Evolutionary conservation across 2,113 vertebrate species (phyloP), one percentile per base, ranked within the genome.

Genomic region (Pyrgilauda ruficollis): DNA sequence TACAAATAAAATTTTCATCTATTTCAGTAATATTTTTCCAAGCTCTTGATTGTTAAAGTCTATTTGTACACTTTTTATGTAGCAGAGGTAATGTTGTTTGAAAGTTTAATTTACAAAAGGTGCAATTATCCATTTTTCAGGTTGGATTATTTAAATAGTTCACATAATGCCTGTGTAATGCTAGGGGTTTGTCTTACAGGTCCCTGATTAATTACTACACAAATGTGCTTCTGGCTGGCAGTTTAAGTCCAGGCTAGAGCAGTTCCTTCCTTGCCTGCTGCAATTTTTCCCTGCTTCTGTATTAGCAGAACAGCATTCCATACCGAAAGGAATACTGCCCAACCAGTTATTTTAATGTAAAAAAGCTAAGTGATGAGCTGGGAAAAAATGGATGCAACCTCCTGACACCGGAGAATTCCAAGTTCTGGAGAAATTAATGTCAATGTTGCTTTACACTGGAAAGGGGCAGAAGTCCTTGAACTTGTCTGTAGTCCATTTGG

Each of bases 391-490:
- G 44, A 80, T 80, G 72, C 52, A 84, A 52, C 30, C 52, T 84
- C 4, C 77, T 89, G 62, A 62, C 49, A 47, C 10, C 24, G 13
- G 49, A 66, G 37, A 73, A 47, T 76, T 89, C 35, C 18, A 56
- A 30, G 13, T 84, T 92, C 62, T 92, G 62, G 50, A 90, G 80
- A 86, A 93, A 81, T 96, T 63, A 49, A 73, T 62, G 67, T 84
- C 64, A 49, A 2, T 49, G 31, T 61, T 39, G 3, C 80, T 84
- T 94, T 64, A 18, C 31, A 35, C 61, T 90, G 88, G 72, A 84
- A 70, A 88, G 50, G 72, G 47, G 35, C 63, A 86, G 55, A 86
- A 95, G 55, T 85, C 56, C 75, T 93, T 94, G 85, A 72, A 77
- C 88, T 78, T 84, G 49, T 81, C 61, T 68, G 52, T 72, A n/a